Base-by-base conservation (phyloP, 2,797 vertebrate genomes). In the Echiichthys vipera region DNA sequence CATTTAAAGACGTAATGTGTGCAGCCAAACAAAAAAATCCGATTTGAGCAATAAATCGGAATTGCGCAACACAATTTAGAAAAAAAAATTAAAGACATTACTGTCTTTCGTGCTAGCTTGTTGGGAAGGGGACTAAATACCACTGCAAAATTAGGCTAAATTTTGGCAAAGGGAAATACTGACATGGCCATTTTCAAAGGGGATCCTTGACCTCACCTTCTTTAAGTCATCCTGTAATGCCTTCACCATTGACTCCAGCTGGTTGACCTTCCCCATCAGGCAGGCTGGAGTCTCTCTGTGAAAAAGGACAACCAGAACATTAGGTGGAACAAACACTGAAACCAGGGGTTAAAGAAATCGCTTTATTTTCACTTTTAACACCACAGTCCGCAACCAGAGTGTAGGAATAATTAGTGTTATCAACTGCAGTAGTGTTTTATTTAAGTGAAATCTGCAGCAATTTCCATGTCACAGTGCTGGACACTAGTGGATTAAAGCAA, bases 201-300 rank as follows among this genome's bases (percentile, higher is more conserved):
- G n/a, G n/a, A n/a, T n/a, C n/a, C n/a, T n/a, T n/a, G n/a, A n/a
- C n/a, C 81, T 92, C 92, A 97, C 98, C 95, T 97, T 98, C 89
- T 97, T 96, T 76, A 99, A 84, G 84, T 99, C 96, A 2, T 99
- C 97, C 66, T 97, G 97, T 25, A 99, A 94, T 65, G 94, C 91
- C 89, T 97, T 97, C 82, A 99, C 95, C 95, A 99, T 96, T 20
- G 95, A 95, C 92, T 99, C 98, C 86, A 99, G 90, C 72, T 98
- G 96, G 91, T 94, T 96, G 84, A 99, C 96, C 89, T 99, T 99
- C 55, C 96, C 96, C 88, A 97, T 91, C 12, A 99, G 94, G 81
- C 95, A 94, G 63, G 95, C 95, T 47, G 97, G 96, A 77, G 92
- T 95, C 68, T 98, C 96, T 88, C 97, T 98, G 92, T 81, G 12